A percentile compares a stretch with the other conserved stretches of the same genome.
These are phyloP conservation scores for Dryobotodes eremita DNA, from an alignment of 2,888 invertebrate genomes.

Conservation along the genomic window DNA sequence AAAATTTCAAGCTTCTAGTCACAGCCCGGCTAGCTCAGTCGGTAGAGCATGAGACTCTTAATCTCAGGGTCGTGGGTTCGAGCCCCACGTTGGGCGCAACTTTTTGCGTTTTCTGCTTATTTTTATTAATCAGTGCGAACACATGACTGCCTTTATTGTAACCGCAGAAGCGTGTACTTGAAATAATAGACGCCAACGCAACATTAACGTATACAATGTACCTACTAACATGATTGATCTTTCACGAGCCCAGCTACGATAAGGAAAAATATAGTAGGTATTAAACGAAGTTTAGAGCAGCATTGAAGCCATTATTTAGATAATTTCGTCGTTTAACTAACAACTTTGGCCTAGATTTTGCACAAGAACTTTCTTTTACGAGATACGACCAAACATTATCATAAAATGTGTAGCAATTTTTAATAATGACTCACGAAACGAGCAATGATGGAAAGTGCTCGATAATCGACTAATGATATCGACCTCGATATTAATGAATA, in stretches of 20 bases:
- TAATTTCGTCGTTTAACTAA: slow-evolving; percentile 48
- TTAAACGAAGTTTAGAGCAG: slow-evolving; percentile 11
- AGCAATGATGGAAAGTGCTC: slow-evolving; percentile 78
- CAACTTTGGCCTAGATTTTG: slow-evolving; percentile 69
- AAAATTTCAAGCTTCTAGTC: fast-evolving
- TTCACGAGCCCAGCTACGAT: slow-evolving; percentile 34
- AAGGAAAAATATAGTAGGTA: slow-evolving; percentile 14
- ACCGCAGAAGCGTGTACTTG: slow-evolving; percentile 19
- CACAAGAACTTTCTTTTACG: slow-evolving; percentile 77
- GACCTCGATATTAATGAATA: slow-evolving; percentile 68
- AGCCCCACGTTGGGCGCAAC: slow-evolving; percentile 90
- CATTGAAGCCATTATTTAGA: slow-evolving; percentile 27
- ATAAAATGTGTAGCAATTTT: slow-evolving; percentile 78
- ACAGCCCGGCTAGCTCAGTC: slow-evolving; percentile 87
- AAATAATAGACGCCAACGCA: slow-evolving; percentile 5
- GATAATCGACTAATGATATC: slow-evolving; percentile 79
- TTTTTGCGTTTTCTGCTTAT: slow-evolving; percentile 69
- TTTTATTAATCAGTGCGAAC: not conserved
- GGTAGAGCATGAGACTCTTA: slow-evolving; percentile 91
- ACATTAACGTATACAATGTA: slow-evolving; percentile 1
- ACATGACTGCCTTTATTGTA: not conserved
- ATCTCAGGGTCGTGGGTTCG: slow-evolving; percentile 92
- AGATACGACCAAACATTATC: slow-evolving; percentile 66
- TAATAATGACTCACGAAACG: slow-evolving; percentile 78
- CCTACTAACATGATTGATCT: slow-evolving; percentile 19